Base-by-base conservation (phyloP, 2,113 vertebrate genomes). In the zebrafish (Danio rerio) region DNA sequence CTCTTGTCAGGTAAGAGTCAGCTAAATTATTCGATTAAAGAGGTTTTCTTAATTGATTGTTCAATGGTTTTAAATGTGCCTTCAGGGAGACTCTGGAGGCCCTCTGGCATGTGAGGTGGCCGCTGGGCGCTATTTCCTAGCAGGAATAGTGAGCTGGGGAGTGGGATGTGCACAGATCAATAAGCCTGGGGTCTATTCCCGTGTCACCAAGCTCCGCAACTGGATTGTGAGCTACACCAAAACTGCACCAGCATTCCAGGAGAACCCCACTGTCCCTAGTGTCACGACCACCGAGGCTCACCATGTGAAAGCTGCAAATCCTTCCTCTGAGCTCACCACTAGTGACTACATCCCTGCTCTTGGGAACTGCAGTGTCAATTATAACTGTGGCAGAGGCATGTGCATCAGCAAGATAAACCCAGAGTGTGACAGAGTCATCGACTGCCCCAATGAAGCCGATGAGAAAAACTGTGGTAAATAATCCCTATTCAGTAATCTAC, bases 101-200 rank as follows among this genome's bases (percentile, higher is more conserved):
- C 97, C 98, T 9, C 84, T 99, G 85, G 97, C 97, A 81, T 99
- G 97, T 5, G 92, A 98, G 78, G 96, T 95, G 79, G 91, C 94
- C 9, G 94, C 96, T 0, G 97, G 96, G 1, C 94, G 92, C 86
- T 99, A 97, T 84, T 98, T 99, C 87, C 88, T 99, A 73, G 96
- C 96, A 0, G 97, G 98, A 62, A 94, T 99, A 0, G 97, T 99
- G 90, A 99, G 98, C 70, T 99, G 98, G 98, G 98, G 98, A 0
- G 91, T 95, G 0, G 97, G 97, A 45, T 99, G 98, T 16, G 98
- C 95, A 0, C 95, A 96, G 90, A 91, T 96, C 81, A 95, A 95
- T 87, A 91, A 90, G 16, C 98, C 98, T 0, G 98, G 98, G 0
- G 96, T 99, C 79, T 99, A 99, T 16, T 92, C 96, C 4, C 95